Conservation (phyloP, 2,888 invertebrate genomes). For the Graphium colonna region DNA sequence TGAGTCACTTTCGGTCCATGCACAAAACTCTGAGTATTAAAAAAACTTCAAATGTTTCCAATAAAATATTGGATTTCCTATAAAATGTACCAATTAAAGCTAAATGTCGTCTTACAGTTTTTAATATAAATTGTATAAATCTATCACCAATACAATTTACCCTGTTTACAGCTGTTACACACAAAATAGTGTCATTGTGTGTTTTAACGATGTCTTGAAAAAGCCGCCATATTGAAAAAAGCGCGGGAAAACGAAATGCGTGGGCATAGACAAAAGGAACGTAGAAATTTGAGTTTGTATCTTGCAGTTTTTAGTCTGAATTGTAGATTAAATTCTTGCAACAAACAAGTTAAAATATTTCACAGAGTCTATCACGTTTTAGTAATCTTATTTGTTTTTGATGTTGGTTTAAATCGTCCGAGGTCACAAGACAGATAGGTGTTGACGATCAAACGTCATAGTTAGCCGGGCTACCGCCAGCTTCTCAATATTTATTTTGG, state of each 20-base stretch:
- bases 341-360: too few relatives aligned
- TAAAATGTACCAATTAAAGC: not conserved
- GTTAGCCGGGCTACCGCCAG: too few relatives aligned
- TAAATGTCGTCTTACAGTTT: not conserved
- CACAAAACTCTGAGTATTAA: not conserved
- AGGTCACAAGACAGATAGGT: too few relatives aligned
- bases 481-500: too few relatives aligned
- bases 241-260: conserved; percentile 2
- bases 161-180: conserved; percentile 5
- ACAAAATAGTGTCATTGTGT: conserved; percentile 10
- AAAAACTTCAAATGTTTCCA: not conserved
- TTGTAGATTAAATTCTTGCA: not conserved
- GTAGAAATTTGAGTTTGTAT: not conserved
- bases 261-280: not conserved
- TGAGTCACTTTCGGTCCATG: conserved; percentile 25
- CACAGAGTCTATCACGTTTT: not conserved
- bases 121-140: conserved; percentile 1
- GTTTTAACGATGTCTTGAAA: conserved; percentile 13
- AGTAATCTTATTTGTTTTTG: not conserved
- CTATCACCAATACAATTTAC: not conserved
- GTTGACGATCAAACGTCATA: too few relatives aligned
- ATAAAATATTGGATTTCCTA: not conserved
- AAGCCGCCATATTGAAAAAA: not conserved
- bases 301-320: not conserved
- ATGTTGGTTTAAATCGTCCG: too few relatives aligned